Evolutionary conservation across 2,113 vertebrate species (phyloP).

Genomic region (Pomatostomus ruficeps): DNA sequence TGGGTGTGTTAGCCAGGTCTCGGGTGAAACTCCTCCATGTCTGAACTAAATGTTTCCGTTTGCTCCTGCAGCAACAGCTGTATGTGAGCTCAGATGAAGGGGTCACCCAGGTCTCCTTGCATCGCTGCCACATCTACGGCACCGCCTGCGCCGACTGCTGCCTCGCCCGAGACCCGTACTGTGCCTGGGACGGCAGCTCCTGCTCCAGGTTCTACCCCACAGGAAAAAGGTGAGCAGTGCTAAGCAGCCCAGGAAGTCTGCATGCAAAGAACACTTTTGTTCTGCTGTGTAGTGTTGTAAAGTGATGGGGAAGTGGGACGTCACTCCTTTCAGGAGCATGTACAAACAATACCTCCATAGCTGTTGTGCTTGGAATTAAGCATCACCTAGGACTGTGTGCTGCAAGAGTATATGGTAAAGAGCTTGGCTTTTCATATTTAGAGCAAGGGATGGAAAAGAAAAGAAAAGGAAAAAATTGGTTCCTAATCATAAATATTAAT

Average conservation of each 20-base stretch:
- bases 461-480: accelerated
- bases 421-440: background rate
- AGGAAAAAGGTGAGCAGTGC: constrained; percentile 83
- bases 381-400: background rate
- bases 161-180: constrained; percentile 94
- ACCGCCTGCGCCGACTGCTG: constrained; percentile 96
- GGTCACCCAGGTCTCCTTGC: constrained; percentile 90
- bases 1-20: background rate
- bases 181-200: constrained; percentile 94
- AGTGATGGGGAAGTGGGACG: background rate
- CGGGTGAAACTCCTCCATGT: background rate
- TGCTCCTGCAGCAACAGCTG: constrained; percentile 88
- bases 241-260: background rate
- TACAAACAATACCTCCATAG: background rate
- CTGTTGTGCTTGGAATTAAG: background rate
- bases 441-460: background rate
- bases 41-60: constrained; percentile 8
- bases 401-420: background rate
- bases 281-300: background rate
- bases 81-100: constrained; percentile 93
- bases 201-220: constrained; percentile 95
- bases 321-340: background rate
- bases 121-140: constrained; percentile 93
- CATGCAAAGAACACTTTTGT: background rate
- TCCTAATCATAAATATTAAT: constrained; percentile 24